Percentiles rank a stretch among this genome's conserved stretches.
Conservation (phyloP, 2,113 vertebrate species). For the Austrofundulus limnaeus region DNA sequence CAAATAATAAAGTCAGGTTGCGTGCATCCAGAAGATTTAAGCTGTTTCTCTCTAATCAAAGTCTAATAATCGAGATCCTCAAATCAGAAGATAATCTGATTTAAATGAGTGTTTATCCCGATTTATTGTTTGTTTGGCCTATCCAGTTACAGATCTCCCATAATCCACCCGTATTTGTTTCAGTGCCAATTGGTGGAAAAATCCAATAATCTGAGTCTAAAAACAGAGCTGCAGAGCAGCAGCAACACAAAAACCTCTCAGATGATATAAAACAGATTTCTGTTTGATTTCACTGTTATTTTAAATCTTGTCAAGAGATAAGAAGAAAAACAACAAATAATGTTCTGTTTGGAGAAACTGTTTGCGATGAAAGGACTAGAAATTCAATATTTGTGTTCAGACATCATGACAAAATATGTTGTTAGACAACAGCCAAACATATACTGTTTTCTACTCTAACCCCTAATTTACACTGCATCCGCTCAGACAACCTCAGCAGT, state of each 20-base stretch:
- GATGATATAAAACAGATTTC: not conserved
- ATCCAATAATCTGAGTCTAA: conserved; percentile 18
- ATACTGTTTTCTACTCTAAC: too few relatives aligned
- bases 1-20: conserved; percentile 16
- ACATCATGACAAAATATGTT: too few relatives aligned
- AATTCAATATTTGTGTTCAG: too few relatives aligned
- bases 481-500: too few relatives aligned
- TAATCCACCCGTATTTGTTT: conserved; percentile 30
- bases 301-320: too few relatives aligned
- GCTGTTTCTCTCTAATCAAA: conserved; percentile 27
- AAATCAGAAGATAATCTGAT: conserved; percentile 25
- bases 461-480: too few relatives aligned
- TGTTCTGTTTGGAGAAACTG: too few relatives aligned
- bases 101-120: conserved; percentile 48
- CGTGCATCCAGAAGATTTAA: conserved; percentile 4
- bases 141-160: conserved; percentile 26
- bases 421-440: too few relatives aligned
- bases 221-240: conserved; percentile 11
- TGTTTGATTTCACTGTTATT: not conserved
- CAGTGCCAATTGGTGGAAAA: conserved; percentile 37
- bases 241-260: not conserved
- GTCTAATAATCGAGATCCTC: conserved; percentile 25
- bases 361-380: too few relatives aligned
- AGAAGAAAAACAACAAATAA: too few relatives aligned
- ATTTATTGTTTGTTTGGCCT: conserved; percentile 40